A percentile compares a stretch with the other conserved stretches of the same genome.
Conservation (phyloP, 2,888 invertebrate genomes). For the Eumerus sabulonum region DNA sequence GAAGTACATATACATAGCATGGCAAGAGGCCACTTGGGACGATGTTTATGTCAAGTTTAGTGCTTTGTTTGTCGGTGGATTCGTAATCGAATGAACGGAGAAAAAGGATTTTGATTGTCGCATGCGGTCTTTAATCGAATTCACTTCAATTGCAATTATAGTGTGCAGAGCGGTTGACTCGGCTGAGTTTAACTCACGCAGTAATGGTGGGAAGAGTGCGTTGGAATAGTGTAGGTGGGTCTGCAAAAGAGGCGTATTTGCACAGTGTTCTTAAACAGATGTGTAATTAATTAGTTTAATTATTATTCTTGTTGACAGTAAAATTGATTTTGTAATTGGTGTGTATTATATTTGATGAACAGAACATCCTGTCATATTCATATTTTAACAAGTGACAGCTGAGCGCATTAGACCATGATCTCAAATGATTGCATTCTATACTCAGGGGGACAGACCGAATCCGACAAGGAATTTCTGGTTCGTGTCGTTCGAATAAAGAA, state of each 20-base stretch:
- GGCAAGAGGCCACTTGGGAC: constrained; percentile 78
- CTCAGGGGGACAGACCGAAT: too few relatives aligned
- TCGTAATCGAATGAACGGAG: constrained; percentile 36
- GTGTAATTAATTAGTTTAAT: constrained; percentile 2
- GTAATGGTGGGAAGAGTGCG: constrained; percentile 13
- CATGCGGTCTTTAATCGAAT: constrained; percentile 62
- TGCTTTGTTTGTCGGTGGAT: constrained; percentile 30
- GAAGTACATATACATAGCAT: constrained; percentile 34
- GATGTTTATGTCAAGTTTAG: constrained; percentile 78
- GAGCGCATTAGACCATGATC: too few relatives aligned
- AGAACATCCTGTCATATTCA: too few relatives aligned
- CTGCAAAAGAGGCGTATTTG: neutral
- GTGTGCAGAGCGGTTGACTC: constrained; percentile 54
- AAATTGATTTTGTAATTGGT: neutral
- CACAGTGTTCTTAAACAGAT: neutral
- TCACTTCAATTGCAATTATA: constrained; percentile 56
- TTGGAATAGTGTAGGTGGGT: too few relatives aligned
- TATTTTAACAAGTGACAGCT: too few relatives aligned
- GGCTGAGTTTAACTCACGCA: constrained; percentile 25
- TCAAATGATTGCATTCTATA: too few relatives aligned
- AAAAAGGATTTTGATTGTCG: constrained; percentile 40
- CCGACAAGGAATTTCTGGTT: too few relatives aligned
- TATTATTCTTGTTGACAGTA: neutral
- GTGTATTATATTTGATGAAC: too few relatives aligned
- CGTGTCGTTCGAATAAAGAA: too few relatives aligned